Evolutionary conservation across 2,797 vertebrate species (phyloP), one percentile per base, ranked within the genome.

Genomic region (Cirrhinus molitorella): DNA sequence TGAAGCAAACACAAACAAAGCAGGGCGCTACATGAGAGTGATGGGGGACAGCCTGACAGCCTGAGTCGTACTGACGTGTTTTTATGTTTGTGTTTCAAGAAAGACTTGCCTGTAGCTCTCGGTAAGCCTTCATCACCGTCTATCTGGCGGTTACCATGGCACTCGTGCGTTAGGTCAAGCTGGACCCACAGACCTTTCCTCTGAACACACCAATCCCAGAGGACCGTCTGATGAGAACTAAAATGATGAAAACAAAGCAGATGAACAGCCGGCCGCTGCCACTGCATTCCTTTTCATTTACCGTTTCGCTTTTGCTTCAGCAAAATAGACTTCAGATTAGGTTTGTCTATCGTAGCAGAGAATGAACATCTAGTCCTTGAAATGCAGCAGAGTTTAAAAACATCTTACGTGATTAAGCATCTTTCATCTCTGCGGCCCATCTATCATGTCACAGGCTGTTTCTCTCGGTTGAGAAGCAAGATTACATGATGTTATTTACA

Each of bases 221-320:
- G 87, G 89, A 89, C 79, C 67, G 47, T 85, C 84, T 88, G 85
- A 89, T 53, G 74, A 91, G 55, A 75, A 83, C 73, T 73, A 79
- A 81, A 79, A 85, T 77, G 85, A 81, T 55, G 87, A 88, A 92
- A 80, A 89, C 88, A 89, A 90, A 90, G 85, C 4, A 45, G 65
- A 87, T 86, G 88, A 83, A 17, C 80, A 90, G 85, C 88, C 70
- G 85, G 66, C 57, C 51, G 5, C 21, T 67, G 17, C 19, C 37
- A 25, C 47, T 34, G 61, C 45, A 53, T 63, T 45, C 9, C 51
- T 25, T 37, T 53, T 51, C 14, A 25, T 63, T 63, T 61, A 37
- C 74, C n/a, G 6, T 17, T 61, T 37, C 40, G 40, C 40, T 67
- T 49, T 28, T 12, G 31, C 65, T 34, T 34, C 9, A 45, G 31